Percentiles rank a stretch among this genome's conserved stretches.
Conservation (phyloP, 2,888 invertebrate genomes). For the Scotopteryx bipunctaria region DNA sequence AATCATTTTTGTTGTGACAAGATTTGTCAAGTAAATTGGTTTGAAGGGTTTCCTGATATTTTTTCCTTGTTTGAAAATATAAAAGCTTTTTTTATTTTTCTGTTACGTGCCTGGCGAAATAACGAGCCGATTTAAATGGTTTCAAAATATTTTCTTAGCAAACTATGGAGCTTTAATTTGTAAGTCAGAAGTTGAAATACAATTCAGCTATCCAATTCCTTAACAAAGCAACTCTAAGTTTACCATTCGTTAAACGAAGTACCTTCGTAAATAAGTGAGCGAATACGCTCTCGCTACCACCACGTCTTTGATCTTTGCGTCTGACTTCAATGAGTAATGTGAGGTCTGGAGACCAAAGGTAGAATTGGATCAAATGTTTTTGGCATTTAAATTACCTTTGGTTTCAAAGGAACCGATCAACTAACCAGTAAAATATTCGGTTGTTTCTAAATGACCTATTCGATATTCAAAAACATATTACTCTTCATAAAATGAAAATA, state of each 20-base stretch:
- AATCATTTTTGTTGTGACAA: too few species aligned
- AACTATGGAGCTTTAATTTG: neutral
- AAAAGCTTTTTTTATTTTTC: too few species aligned
- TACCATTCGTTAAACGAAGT: neutral
- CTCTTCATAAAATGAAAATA: too few species aligned
- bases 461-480: too few species aligned
- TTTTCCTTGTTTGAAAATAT: too few species aligned
- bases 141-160: neutral
- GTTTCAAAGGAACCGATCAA: neutral
- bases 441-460: neutral
- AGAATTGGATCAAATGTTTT: neutral
- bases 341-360: neutral
- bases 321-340: neutral
- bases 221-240: neutral
- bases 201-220: neutral
- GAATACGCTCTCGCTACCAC: too few species aligned
- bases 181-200: neutral
- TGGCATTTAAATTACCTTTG: neutral
- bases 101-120: too few species aligned
- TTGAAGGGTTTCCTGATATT: too few species aligned
- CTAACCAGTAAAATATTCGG: neutral
- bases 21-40: too few species aligned
- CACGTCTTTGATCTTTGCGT: neutral
- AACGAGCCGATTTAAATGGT: neutral
- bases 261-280: neutral